Evolutionary conservation across 2,888 invertebrate genomes (phyloP), one percentile per base, ranked within the genome.

Genomic region (Vanessa cardui): DNA sequence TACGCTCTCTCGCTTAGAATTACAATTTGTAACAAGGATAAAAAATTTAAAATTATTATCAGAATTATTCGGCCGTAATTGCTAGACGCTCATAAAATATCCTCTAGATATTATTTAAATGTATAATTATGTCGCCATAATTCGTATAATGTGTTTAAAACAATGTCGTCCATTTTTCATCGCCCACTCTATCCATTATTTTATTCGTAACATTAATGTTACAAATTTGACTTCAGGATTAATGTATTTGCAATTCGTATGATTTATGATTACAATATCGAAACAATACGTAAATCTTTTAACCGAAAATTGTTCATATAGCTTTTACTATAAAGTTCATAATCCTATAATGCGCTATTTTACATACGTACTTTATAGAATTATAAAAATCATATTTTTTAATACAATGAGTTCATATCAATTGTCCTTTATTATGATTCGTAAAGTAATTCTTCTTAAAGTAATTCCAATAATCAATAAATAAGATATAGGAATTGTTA

Each of bases 131-230:
- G 18, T 39, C 56, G 49, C 58, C 15, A 39, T 58, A 62, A 49
- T 46, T 58, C 62, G 16, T 58, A 26, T 31, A 58, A 62, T 58
- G 45, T 46, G 56, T 58, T 59, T 58, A 26, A 70, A 68, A 65
- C 70, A 73, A 71, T 69, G 69, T 66, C 47, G 66, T 20, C 65
- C 62, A 73, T 73, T 70, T 69, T 64, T 72, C 71, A 74, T 70
- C 72, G 65, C 77, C 77, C 73, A 75, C 75, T 64, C 54, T 6
- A 52, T 58, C 9, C 45, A 69, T 69, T 68, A 68, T 70, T 66
- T 72, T 71, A 62, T 70, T 60, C 56, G 26, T 52, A 46, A 59
- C 45, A 62, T 65, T 62, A 62, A 66, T 62, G 59, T 66, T 49
- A 54, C 39, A 59, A 58, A 46, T 69, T 59, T 64, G 60, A 44